Evolutionary conservation across 2,888 invertebrate genomes (phyloP), one percentile per base, ranked within the genome.

Genomic region (Napeogenes sylphis): DNA sequence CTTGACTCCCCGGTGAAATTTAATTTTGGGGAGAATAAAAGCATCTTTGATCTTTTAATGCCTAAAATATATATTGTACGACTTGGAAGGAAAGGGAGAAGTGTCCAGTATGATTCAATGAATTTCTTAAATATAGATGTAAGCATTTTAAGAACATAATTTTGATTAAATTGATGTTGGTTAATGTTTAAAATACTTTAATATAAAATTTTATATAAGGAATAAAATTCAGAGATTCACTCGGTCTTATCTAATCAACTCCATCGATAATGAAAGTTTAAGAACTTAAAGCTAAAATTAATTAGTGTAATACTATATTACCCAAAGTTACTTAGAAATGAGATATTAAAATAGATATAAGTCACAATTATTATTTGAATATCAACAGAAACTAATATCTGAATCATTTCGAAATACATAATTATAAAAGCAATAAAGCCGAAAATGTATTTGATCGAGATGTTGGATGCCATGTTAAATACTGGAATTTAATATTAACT

Each of bases 1-100:
- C 62, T 47, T 59, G 64, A 60, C 54, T 68, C 47, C 60, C 62
- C 54, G 45, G 62, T 58, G 55, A 64, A 66, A 68, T 68, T 66
- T 59, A 68, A 68, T 68, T 68, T 68, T 59, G 54, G 62, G 55
- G 45, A 56, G 58, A 56, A 57, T 56, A 61, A 61, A 58, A 55
- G 47, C 45, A 33, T 38, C 57, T 64, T 66, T 68, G 64, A 62
- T 64, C 58, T 64, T 56, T 55, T 59, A 56, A 66, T 51, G 61
- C 51, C 58, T 58, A 38, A 56, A 38, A 42, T 55, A 58, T 58
- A 32, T 53, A 61, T 45, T 63, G 56, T 54, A 21, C 14, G n/a
- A 13, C 21, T 56, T 12, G n/a, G 12, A 14, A 56, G 42, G 35
- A 14, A 56, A 12, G 38, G 21, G 56, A 12, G 38, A 56, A 45